Base-by-base conservation (phyloP, 2,888 invertebrate species). In the Apamea monoglypha region DNA sequence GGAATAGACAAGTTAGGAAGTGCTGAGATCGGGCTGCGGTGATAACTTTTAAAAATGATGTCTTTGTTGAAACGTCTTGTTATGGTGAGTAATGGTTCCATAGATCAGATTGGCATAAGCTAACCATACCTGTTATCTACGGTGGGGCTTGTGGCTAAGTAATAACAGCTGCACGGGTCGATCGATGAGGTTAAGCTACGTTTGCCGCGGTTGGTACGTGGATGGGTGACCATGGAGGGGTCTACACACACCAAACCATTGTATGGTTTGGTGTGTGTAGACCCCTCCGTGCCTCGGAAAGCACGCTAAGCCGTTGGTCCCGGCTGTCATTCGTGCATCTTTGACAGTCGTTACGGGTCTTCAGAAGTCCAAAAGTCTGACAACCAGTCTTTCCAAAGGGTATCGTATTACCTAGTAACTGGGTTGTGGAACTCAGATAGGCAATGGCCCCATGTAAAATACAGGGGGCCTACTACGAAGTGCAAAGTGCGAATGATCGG, bases 31-130 rank as follows among this genome's bases (percentile, higher is more conserved):
- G 53, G 47, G 61, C 67, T 63, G 56, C 53, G 29, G 53, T 67
- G 74, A 71, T 76, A 70, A 36, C 21, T 63, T 81, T 64, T 59
- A 36, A 80, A 85, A 68, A 68, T 50, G 14, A 74, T 25, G 83
- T 74, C 44, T 70, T 56, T 64, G 36, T 84, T 47, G 2, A n/a
- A 85, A 56, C 29, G 36, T 53, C 47, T 80, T 69, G 40, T 67
- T 63, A 56, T 44, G 16, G 18, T 25, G 18, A 50, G 74, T 18
- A 69, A 64, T 59, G 47, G 29, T 36, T 59, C 8, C 14, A 7
- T 29, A 18, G n/a, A 73, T 36, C n/a, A 6, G 14, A 16, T 75
- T 75, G 56, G 10, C 7, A 12, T 18, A 32, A 16, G 8, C 25
- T 32, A 68, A 29, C 12, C 16, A 29, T 4, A 8, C 2, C 2